Conservation (phyloP, 2,888 invertebrate genomes). For the Rapana venosa region DNA sequence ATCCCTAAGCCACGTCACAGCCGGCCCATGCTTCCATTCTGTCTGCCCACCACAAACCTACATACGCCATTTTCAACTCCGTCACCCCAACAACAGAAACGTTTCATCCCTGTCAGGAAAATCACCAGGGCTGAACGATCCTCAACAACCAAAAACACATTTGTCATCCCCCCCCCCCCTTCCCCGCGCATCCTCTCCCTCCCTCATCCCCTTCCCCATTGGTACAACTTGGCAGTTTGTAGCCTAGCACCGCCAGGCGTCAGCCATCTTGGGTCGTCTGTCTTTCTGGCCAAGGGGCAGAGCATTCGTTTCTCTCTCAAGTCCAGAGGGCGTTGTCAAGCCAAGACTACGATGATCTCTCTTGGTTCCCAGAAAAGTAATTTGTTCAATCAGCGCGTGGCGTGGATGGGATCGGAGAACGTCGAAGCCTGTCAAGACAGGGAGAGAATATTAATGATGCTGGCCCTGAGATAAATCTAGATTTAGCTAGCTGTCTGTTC, state of each 20-base stretch:
- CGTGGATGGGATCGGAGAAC: slow-evolving; percentile 4
- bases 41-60: background rate
- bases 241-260: background rate
- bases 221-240: background rate
- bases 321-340: slow-evolving; percentile 18
- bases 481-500: background rate
- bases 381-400: background rate
- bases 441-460: background rate
- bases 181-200: background rate
- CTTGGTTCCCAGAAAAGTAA: background rate
- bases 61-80: background rate
- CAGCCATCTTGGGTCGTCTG: no score
- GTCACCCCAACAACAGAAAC: background rate
- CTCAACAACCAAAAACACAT: background rate
- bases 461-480: background rate
- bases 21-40: background rate
- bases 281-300: background rate
- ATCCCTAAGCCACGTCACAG: background rate
- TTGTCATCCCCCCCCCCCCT: background rate
- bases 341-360: background rate
- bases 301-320: background rate
- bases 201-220: background rate
- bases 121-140: background rate
- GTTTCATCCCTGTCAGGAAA: slow-evolving; percentile 2
- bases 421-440: background rate